Conservation (phyloP, 2,113 vertebrate genomes). For the Tringa solitaria region DNA sequence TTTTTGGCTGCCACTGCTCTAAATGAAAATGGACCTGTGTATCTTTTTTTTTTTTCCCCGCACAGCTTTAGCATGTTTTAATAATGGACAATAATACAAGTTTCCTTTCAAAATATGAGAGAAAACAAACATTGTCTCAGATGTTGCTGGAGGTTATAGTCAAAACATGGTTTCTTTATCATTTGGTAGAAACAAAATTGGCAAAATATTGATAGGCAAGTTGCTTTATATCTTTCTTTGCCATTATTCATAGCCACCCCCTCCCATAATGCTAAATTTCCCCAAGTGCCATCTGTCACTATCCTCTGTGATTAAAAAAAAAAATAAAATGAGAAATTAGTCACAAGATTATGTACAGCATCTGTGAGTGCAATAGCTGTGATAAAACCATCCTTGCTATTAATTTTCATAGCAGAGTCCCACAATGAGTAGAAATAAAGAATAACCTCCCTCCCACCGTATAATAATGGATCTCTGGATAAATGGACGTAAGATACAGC, state of each 20-base stretch:
- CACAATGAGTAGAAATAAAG: not conserved
- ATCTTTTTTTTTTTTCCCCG: not conserved
- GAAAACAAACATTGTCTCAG: slow-evolving; percentile 21
- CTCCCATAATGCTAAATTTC: slow-evolving; percentile 1
- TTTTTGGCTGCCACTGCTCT: not conserved
- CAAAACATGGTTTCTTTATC: slow-evolving; percentile 29
- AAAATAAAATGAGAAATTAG: slow-evolving; percentile 5
- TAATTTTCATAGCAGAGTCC: not conserved
- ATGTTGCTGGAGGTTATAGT: slow-evolving; percentile 33
- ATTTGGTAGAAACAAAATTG: slow-evolving; percentile 30
- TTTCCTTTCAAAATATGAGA: not conserved
- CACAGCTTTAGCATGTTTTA: not conserved
- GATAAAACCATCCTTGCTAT: not conserved
- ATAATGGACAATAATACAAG: not conserved
- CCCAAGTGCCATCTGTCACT: slow-evolving; percentile 47
- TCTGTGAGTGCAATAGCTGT: not conserved
- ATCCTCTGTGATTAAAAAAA: slow-evolving; percentile 10
- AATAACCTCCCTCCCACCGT: not conserved
- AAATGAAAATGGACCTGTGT: not conserved
- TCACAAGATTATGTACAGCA: not conserved
- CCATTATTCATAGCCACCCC: slow-evolving; percentile 12
- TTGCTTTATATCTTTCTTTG: slow-evolving; percentile 35
- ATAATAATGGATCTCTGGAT: not conserved
- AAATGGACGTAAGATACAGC: not conserved
- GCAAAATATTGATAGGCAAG: slow-evolving; percentile 50